Conservation (phyloP, 1,140 invertebrate species). For the Heliconius eleuchia region DNA sequence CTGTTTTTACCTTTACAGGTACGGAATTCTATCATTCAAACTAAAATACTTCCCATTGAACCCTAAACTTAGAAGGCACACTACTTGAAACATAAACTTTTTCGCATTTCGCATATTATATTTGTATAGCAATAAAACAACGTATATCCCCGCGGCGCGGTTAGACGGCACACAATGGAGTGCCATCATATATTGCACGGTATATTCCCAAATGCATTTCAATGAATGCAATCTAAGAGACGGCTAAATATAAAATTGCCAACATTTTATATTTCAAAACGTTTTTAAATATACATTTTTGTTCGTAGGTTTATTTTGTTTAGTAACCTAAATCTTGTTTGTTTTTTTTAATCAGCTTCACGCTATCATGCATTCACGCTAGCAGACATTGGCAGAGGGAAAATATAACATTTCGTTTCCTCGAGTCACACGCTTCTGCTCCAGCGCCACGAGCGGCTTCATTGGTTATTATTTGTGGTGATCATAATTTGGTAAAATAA, state of each 20-base stretch:
- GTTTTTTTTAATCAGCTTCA: no score
- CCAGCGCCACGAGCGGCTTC: no score
- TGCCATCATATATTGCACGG: constrained; percentile 6
- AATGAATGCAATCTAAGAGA: constrained; percentile 7
- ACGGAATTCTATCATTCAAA: no score
- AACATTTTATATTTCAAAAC: constrained; percentile 9
- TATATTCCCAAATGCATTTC: constrained; percentile 15
- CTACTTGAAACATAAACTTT: background rate
- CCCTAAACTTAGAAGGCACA: background rate
- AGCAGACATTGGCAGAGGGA: no score
- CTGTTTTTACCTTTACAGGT: no score
- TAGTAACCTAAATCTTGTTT: no score
- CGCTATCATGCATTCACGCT: no score
- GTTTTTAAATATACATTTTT: background rate
- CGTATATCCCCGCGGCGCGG: background rate
- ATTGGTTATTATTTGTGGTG: no score
- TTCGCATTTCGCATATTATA: background rate
- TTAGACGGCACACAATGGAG: constrained; percentile 6
- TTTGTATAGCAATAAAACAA: background rate
- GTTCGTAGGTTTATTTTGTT: background rate
- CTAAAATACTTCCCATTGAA: no score
- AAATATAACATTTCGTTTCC: no score
- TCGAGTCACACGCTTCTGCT: no score
- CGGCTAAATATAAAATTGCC: constrained; percentile 8
- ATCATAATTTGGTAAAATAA: no score